Conservation (phyloP, 2,113 vertebrate species). For the Tetrao urogallus region DNA sequence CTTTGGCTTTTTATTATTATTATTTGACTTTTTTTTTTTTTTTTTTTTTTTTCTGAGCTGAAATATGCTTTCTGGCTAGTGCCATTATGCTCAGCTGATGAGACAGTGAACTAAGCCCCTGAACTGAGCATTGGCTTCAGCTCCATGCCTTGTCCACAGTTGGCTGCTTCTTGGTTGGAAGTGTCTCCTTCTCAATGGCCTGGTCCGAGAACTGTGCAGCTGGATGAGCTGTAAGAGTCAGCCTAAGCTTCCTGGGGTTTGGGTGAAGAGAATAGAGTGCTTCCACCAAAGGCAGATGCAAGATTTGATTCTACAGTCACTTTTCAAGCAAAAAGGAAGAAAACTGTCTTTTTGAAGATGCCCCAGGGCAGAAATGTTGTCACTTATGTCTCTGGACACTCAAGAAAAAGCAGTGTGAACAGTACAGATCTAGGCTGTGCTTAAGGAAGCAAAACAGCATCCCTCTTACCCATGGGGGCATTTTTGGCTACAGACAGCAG, state of each 20-base stretch:
- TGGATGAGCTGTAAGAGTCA: not conserved
- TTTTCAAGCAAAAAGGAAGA: not conserved
- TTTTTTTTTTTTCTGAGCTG: not conserved
- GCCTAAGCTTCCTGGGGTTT: not conserved
- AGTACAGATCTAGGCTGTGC: not conserved
- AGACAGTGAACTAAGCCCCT: not conserved
- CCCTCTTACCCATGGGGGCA: not conserved
- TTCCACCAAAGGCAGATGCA: not conserved
- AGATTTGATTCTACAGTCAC: not conserved
- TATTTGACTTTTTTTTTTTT: not conserved
- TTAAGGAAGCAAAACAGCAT: not conserved
- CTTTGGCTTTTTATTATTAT: not conserved
- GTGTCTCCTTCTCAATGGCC: not conserved
- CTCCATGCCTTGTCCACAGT: not conserved
- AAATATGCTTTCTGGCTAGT: not conserved
- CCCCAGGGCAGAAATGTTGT: not conserved
- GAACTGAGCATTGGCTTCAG: not conserved
- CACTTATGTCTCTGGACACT: not conserved
- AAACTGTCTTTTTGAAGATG: not conserved
- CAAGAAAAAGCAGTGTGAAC: not conserved
- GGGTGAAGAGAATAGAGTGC: not conserved
- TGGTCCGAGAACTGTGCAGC: not conserved
- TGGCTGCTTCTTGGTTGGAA: not conserved
- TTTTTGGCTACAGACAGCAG: not conserved
- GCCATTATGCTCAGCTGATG: not conserved